Conservation (phyloP, 2,888 invertebrate genomes). For the Campoletis raptor region DNA sequence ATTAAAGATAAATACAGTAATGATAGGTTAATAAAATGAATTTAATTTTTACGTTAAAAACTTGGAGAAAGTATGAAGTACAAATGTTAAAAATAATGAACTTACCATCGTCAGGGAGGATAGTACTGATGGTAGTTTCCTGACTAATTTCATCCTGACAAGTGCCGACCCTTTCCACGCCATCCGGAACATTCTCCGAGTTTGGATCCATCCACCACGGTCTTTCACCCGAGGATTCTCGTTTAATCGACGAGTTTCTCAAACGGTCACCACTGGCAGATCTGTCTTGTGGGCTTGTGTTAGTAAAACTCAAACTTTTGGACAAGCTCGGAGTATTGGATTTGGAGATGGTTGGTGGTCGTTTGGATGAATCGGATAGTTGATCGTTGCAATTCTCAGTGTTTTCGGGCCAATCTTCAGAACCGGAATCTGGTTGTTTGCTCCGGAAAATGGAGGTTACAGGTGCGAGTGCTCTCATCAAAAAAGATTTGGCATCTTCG, state of each 20-base stretch:
- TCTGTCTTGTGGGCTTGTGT: constrained; percentile 74
- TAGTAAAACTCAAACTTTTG: constrained; percentile 74
- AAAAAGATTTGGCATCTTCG: constrained; percentile 90
- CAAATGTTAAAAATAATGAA: not conserved
- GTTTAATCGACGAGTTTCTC: constrained; percentile 69
- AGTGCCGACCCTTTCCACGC: constrained; percentile 76
- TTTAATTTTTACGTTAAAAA: not conserved
- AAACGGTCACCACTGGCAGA: constrained; percentile 37
- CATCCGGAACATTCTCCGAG: constrained; percentile 83
- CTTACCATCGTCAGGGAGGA: constrained; percentile 83
- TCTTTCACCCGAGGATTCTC: constrained; percentile 79
- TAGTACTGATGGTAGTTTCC: constrained; percentile 82
- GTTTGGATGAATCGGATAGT: constrained; percentile 70
- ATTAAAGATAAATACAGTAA: too few species aligned
- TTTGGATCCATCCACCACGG: constrained; percentile 84
- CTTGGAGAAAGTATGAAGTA: not conserved
- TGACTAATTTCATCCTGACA: constrained; percentile 82
- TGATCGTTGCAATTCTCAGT: constrained; percentile 72
- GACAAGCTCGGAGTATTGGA: constrained; percentile 72
- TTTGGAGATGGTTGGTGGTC: constrained; percentile 68
- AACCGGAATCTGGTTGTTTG: constrained; percentile 84
- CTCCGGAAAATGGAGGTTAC: constrained; percentile 89
- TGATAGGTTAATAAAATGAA: not conserved
- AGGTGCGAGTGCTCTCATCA: constrained; percentile 91
- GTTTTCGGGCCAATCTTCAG: constrained; percentile 54